Conservation (phyloP, 2,797 vertebrate species). For the Phalloptychus januarius region DNA sequence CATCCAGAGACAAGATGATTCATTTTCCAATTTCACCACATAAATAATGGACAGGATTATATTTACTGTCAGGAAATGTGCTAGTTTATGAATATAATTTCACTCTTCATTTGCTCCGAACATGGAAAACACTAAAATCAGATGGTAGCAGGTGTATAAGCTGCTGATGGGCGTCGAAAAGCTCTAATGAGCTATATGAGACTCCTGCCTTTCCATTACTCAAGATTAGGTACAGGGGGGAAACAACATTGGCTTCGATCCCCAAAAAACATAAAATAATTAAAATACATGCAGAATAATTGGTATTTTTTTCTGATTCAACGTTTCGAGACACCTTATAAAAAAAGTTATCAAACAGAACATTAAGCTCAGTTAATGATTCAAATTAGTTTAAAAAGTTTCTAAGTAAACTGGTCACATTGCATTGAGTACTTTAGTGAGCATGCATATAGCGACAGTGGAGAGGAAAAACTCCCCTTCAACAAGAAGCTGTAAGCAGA, state of each 20-base stretch:
- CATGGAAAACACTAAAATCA: slow-evolving; percentile 37
- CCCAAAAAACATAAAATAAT: not conserved
- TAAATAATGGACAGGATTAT: slow-evolving; percentile 51
- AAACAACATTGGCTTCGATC: not conserved
- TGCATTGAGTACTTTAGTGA: no score
- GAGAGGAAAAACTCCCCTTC: no score
- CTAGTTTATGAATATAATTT: slow-evolving; percentile 65
- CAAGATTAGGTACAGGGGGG: not conserved
- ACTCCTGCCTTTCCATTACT: not conserved
- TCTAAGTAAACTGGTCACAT: no score
- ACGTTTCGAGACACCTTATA: not conserved
- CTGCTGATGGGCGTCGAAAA: slow-evolving; percentile 18
- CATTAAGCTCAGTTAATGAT: no score
- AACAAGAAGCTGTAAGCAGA: no score
- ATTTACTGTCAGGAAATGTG: slow-evolving; percentile 39
- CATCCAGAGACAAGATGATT: slow-evolving; percentile 32
- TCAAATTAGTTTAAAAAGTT: no score
- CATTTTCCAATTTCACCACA: slow-evolving; percentile 36
- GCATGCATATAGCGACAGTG: no score
- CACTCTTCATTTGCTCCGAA: slow-evolving; percentile 56
- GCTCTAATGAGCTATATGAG: not conserved
- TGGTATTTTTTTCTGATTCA: not conserved
- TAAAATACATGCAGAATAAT: not conserved
- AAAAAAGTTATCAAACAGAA: no score
- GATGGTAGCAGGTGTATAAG: slow-evolving; percentile 18